Percentiles rank a stretch among this genome's conserved stretches.
Conservation (phyloP, 2,797 vertebrate species). For the Avahi laniger region DNA sequence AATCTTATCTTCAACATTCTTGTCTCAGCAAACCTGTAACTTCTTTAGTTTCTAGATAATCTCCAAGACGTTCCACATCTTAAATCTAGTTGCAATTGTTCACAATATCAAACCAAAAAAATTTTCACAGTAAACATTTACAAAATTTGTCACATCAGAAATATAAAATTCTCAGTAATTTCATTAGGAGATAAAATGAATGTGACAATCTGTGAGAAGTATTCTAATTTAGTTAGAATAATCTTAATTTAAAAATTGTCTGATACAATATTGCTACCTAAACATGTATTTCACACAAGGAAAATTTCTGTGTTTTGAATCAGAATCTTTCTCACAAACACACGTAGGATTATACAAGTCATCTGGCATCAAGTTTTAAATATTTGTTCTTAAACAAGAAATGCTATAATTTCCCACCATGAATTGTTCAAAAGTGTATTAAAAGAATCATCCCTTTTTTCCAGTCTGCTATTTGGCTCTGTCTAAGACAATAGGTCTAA, state of each 20-base stretch:
- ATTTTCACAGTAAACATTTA: neutral
- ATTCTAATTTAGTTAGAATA: neutral
- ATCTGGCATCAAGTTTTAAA: conserved; percentile 2
- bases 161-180: neutral
- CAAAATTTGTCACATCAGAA: neutral
- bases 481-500: neutral
- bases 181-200: neutral
- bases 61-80: neutral
- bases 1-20: neutral
- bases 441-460: neutral
- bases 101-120: neutral
- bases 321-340: neutral
- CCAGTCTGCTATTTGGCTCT: neutral
- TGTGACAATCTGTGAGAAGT: neutral
- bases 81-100: conserved; percentile 6
- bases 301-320: neutral
- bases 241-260: neutral
- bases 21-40: neutral
- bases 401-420: neutral
- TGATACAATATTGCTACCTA: neutral
- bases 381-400: conserved; percentile 15
- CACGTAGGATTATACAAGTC: neutral
- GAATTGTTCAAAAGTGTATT: neutral
- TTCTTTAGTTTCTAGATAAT: neutral
- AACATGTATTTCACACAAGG: neutral